Conservation (phyloP, 37 sponge, comb jelly and placozoan genomes). For the Oscarella lobularis region DNA sequence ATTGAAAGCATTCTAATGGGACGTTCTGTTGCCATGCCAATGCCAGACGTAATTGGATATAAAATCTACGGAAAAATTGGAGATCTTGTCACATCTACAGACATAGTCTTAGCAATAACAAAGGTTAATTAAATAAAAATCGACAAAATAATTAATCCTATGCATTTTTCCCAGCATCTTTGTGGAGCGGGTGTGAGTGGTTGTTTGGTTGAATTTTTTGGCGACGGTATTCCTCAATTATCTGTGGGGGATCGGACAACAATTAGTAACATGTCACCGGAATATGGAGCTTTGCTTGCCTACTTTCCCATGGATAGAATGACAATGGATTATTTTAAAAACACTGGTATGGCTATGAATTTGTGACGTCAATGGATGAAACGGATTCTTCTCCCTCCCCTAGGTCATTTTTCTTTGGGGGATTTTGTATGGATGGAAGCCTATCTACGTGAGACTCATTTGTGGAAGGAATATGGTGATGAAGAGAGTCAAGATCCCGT, state of each 20-base stretch:
- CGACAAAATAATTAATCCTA: background rate
- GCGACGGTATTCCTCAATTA: slow-evolving; percentile 72
- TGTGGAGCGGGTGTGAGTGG: slow-evolving; percentile 76
- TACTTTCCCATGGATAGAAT: slow-evolving; percentile 81
- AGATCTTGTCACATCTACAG: slow-evolving; percentile 65
- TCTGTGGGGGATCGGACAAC: slow-evolving; percentile 88
- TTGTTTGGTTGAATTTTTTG: slow-evolving; percentile 88
- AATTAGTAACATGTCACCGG: slow-evolving; percentile 90
- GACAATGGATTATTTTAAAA: slow-evolving; percentile 64
- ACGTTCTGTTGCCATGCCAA: slow-evolving; percentile 75
- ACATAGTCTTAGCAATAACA: slow-evolving; percentile 84
- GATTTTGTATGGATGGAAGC: background rate
- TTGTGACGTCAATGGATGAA: background rate
- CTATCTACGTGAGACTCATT: background rate
- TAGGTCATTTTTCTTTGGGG: too few relatives aligned
- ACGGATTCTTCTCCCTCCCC: too few relatives aligned
- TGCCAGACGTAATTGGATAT: slow-evolving; percentile 89
- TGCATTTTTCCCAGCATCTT: slow-evolving; percentile 35
- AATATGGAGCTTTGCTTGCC: slow-evolving; percentile 81
- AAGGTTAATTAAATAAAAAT: slow-evolving; percentile 31
- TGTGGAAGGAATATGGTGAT: too few relatives aligned
- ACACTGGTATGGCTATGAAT: slow-evolving; percentile 36
- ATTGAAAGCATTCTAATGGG: slow-evolving; percentile 89
- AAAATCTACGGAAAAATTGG: slow-evolving; percentile 45
- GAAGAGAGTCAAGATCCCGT: too few relatives aligned